Evolutionary conservation across 2,113 vertebrate genomes (phyloP), one percentile per base, ranked within the genome.

Genomic region (Suncus etruscus): DNA sequence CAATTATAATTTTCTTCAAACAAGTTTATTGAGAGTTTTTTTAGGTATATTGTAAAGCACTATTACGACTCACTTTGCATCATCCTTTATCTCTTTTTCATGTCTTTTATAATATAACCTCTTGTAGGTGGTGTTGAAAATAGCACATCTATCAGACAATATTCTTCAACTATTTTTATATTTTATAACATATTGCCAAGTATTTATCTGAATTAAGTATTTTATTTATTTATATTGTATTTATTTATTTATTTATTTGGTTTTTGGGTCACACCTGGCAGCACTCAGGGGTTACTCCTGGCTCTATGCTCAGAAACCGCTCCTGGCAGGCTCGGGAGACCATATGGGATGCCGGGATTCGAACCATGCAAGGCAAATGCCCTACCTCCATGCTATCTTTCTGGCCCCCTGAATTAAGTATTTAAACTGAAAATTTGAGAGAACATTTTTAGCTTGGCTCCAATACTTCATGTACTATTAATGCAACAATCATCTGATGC

Each of bases 41-140:
- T 39, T 47, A 9, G 70, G 32, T 72, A 32, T 47, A 24, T 73
- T 73, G 8, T 22, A 73, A 73, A 32, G 22, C 32, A 73, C 16
- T 18, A 6, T 32, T 73, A 45, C 22, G 16, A n/a, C 65, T 58
- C 82, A 25, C 70, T 89, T 84, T 87, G 47, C 20, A 32, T 76
- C 76, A 87, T 88, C 92, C 24, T 88, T 79, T 9, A 54, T 27
- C 54, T n/a, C 22, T 48, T 32, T 91, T 83, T 86, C 39, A 1
- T 31, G 83, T 63, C 58, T 66, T 69, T 54, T 51, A 58, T 5
- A 14, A 12, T 48, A 58, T n/a, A 27, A 32, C 82, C 66, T n/a
- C 77, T 27, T n/a, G 89, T 79, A 92, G n/a, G 27, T 63, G 27
- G 16, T 50, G n/a, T 48, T 95, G 45, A 79, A 93, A 79, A 77